These are phyloP conservation scores for Huso huso DNA, from an alignment of 2,797 vertebrate species.

Conservation along the genomic window DNA sequence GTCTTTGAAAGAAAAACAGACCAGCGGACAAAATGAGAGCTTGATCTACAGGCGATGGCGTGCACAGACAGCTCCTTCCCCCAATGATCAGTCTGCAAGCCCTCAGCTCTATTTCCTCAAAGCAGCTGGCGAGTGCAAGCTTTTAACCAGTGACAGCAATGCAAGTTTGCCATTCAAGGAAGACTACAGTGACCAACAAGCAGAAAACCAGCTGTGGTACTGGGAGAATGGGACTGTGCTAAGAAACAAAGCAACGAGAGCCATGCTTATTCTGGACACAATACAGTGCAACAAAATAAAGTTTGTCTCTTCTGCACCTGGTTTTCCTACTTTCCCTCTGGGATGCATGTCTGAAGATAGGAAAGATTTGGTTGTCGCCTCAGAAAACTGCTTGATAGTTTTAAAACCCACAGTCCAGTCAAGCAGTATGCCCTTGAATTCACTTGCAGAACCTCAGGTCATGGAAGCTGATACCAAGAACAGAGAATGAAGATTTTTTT, in stretches of 20 bases:
- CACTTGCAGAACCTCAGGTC: not conserved
- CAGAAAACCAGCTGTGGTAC: slow-evolving; percentile 14
- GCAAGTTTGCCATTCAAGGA: not conserved
- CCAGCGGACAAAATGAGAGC: not conserved
- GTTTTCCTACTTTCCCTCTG: not conserved
- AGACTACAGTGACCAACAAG: slow-evolving; percentile 1
- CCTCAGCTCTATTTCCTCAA: slow-evolving; percentile 12
- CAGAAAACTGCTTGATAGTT: slow-evolving; percentile 5
- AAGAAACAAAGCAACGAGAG: slow-evolving; percentile 4
- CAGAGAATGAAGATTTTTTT: slow-evolving; percentile 1
- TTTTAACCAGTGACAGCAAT: slow-evolving; percentile 8
- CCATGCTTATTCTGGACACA: not conserved
- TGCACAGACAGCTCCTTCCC: not conserved
- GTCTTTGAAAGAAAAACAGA: not conserved
- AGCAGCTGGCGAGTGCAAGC: not conserved
- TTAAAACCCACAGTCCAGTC: not conserved
- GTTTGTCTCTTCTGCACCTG: not conserved
- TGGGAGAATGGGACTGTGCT: slow-evolving; percentile 1
- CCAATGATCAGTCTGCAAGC: not conserved
- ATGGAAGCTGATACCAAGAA: slow-evolving; percentile 4
- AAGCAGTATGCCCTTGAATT: not conserved
- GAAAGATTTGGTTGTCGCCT: not conserved
- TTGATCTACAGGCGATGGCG: slow-evolving; percentile 3
- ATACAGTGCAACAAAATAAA: slow-evolving; percentile 3
- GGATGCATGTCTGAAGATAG: not conserved